These are phyloP conservation scores for Cyprinus carpio DNA, from an alignment of 2,113 vertebrate species.

Conservation along the genomic window DNA sequence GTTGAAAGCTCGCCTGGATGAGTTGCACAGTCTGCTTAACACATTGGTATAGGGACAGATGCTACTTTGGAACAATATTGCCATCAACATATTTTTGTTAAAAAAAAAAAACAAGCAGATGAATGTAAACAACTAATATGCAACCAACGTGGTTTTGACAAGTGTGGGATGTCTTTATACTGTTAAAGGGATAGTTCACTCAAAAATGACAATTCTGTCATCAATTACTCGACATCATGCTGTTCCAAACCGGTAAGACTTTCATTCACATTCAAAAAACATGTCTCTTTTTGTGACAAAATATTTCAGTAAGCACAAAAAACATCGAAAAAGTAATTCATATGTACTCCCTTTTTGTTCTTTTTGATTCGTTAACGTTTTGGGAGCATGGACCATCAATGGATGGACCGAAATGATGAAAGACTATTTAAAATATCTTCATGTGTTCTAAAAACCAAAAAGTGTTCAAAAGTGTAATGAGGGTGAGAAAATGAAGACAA, in stretches of 20 bases:
- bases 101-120: conserved; percentile 51
- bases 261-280: not conserved
- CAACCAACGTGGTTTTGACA: conserved; percentile 23
- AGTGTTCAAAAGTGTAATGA: not conserved
- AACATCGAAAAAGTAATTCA: not conserved
- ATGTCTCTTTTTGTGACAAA: no score
- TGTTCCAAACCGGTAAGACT: not conserved
- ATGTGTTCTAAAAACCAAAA: not conserved
- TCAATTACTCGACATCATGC: not conserved
- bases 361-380: not conserved
- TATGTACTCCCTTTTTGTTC: not conserved
- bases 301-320: not conserved
- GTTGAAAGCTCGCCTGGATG: conserved; percentile 57
- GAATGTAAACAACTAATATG: conserved; percentile 54
- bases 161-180: not conserved
- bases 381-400: not conserved
- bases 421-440: not conserved
- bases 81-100: conserved; percentile 45
- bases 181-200: not conserved
- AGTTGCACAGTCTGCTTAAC: conserved; percentile 60
- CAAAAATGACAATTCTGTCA: not conserved
- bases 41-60: conserved; percentile 55
- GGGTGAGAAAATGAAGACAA: not conserved
- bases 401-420: not conserved
- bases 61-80: conserved; percentile 56